These are phyloP conservation scores for Paguma larvata DNA, from an alignment of 2,797 vertebrate species.

Conservation along the genomic window DNA sequence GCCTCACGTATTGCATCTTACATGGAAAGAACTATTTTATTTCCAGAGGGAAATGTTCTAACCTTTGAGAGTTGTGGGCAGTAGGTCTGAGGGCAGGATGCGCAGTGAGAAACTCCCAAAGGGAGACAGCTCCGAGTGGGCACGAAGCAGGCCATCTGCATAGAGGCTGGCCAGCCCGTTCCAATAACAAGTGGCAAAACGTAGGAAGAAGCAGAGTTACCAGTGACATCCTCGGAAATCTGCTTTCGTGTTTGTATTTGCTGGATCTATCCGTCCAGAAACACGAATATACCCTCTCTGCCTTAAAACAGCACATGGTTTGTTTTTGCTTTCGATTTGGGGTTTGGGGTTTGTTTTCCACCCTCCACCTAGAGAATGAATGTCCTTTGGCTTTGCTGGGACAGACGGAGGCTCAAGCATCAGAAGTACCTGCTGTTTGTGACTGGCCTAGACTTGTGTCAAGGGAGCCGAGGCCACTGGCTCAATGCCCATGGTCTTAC, in stretches of 20 bases:
- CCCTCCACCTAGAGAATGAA: neutral
- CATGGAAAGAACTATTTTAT: neutral
- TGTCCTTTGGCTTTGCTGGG: neutral
- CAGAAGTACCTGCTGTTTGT: neutral
- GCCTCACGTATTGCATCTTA: neutral
- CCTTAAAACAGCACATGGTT: neutral
- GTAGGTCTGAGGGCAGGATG: neutral
- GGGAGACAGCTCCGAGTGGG: rapidly evolving
- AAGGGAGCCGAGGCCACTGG: rapidly evolving
- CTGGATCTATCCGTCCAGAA: neutral
- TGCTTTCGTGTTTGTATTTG: neutral
- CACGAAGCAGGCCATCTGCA: rapidly evolving
- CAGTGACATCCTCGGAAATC: neutral
- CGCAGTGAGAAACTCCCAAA: neutral
- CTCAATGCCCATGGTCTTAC: neutral
- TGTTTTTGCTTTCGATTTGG: neutral
- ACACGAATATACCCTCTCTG: rapidly evolving
- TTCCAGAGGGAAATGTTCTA: neutral
- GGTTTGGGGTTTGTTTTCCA: neutral
- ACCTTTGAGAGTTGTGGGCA: neutral
- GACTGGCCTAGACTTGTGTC: neutral
- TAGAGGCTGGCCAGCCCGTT: too few species aligned
- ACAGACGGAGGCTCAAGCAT: neutral
- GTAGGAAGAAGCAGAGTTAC: too few species aligned
- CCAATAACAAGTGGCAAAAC: neutral